phyloP scores from a whole-genome alignment of 2,888 invertebrate species.

The Axea sp. region DNA sequence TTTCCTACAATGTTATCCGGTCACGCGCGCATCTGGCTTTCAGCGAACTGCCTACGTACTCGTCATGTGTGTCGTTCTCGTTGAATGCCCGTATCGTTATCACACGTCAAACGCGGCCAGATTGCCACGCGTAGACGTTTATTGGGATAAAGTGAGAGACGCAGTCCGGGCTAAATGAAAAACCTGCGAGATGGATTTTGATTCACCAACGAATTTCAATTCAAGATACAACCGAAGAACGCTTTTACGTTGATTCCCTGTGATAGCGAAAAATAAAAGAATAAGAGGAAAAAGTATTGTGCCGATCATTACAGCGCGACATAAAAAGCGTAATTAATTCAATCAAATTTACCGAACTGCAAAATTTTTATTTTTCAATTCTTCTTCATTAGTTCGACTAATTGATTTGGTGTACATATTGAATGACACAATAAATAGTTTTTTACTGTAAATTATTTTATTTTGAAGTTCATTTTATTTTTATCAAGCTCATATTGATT shows the following conservation, averaged over 20 bases:
- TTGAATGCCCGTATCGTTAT: constrained; percentile 60
- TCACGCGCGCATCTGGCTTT: constrained; percentile 66
- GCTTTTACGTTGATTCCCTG: constrained; percentile 6
- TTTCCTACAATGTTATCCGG: constrained; percentile 65
- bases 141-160: constrained; percentile 46
- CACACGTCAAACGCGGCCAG: constrained; percentile 54
- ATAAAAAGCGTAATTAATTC: constrained; percentile 10
- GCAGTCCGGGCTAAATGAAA: constrained; percentile 18
- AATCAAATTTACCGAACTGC: too few relatives aligned
- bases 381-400: too few relatives aligned
- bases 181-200: constrained; percentile 13
- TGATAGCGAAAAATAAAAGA: not conserved
- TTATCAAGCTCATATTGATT: too few relatives aligned
- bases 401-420: too few relatives aligned
- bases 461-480: too few relatives aligned
- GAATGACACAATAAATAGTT: too few relatives aligned
- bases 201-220: constrained; percentile 22
- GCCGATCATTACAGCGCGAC: constrained; percentile 1
- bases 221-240: constrained; percentile 18
- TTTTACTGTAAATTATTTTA: too few relatives aligned
- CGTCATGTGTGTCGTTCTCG: constrained; percentile 58
- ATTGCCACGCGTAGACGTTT: constrained; percentile 54
- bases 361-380: too few relatives aligned
- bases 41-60: constrained; percentile 60
- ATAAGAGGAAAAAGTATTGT: not conserved